Evolutionary conservation across 1,140 invertebrate genomes (phyloP), one percentile per base, ranked within the genome.

Genomic region (Myzus persicae): DNA sequence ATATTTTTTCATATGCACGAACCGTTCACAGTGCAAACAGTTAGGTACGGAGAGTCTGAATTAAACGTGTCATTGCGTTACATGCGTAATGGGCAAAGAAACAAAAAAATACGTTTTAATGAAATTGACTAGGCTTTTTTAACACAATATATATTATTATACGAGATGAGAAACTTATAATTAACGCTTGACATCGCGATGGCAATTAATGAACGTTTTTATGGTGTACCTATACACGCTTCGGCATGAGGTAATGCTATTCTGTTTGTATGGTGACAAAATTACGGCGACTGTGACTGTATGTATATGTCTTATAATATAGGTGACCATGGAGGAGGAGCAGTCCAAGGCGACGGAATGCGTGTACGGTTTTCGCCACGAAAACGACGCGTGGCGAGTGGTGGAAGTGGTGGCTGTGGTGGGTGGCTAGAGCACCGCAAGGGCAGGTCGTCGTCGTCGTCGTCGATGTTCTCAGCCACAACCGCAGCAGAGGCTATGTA

Each of bases 301-400:
- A 48, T 48, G 18, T 48, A 48, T 46, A 46, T 46, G 9, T 46
- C 5, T 18, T 48, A 48, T 48, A 44, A 67, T 54, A 59, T 76
- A n/a, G 59, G 59, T n/a, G 31, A n/a, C 26, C 4, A 44, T 7
- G 26, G 14, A 46, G 84, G 5, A 67, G 54, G 51, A 67, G 51
- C 14, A 67, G 38, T 40, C 90, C 90, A 76, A 91, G 90, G 90
- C 67, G 54, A 76, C 54, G 54, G 40, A 51, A 91, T 42, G 38
- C 40, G 42, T 44, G 84, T 44, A 44, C 84, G 9, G 54, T 91
- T 91, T 76, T 91, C 51, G 48, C 36, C 26, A 31, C 11, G 54
- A 67, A 38, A 42, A 67, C 54, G 38, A 46, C 51, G 26, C 20
- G 26, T 22, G 38, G 38, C 7, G 82, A 24, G 82, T 24, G 38